Percentiles rank a stretch among this genome's conserved stretches.
Conservation (phyloP, 2,797 vertebrate genomes). For the Lepilemur ruficaudatus region DNA sequence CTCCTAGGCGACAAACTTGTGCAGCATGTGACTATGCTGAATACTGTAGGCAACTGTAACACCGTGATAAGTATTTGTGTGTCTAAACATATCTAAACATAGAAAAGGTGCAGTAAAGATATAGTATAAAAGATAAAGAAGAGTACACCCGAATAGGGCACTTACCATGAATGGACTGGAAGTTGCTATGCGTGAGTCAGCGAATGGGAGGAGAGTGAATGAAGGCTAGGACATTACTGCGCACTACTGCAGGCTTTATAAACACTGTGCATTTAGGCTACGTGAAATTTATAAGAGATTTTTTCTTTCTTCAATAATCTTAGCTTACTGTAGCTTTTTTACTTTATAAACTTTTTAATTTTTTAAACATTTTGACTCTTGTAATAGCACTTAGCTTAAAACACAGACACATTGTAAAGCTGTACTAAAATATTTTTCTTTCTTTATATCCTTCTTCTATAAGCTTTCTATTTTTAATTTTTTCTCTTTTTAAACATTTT, state of each 20-base stretch:
- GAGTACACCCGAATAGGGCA: background rate
- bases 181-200: background rate
- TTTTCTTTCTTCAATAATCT: background rate
- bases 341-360: background rate
- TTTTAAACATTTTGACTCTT: background rate
- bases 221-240: background rate
- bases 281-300: background rate
- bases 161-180: background rate
- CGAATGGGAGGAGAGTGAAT: background rate
- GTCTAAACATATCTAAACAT: background rate
- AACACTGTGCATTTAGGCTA: background rate
- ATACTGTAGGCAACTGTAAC: background rate
- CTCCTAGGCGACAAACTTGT: background rate
- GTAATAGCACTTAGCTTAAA: background rate
- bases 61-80: background rate
- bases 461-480: background rate
- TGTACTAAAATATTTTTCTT: background rate
- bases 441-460: background rate
- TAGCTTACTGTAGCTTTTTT: background rate
- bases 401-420: background rate
- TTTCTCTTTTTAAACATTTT: no score
- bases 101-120: background rate
- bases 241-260: background rate
- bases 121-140: background rate
- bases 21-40: background rate